These are phyloP conservation scores for Sinentomon sp. DNA, from an alignment of 2,888 invertebrate species.

Conservation along the genomic window DNA sequence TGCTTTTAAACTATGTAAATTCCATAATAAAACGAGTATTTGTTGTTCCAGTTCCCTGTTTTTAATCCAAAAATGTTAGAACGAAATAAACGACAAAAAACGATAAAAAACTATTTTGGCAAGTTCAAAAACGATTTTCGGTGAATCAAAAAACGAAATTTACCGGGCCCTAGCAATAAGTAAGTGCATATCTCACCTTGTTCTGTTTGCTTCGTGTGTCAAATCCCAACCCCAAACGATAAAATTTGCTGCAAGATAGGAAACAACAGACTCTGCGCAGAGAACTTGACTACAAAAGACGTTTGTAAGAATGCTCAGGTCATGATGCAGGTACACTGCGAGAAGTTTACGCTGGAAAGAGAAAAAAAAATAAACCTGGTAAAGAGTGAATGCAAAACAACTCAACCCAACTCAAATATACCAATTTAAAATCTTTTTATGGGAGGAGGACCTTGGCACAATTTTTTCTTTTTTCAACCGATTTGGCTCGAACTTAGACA, in stretches of 20 bases:
- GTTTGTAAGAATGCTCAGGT: conserved; percentile 75
- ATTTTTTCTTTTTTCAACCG: too few species aligned
- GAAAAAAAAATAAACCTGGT: conserved; percentile 11
- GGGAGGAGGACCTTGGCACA: too few species aligned
- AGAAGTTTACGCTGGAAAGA: conserved; percentile 54
- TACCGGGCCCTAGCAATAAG: too few species aligned
- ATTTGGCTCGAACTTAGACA: too few species aligned
- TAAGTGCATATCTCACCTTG: conserved; percentile 28
- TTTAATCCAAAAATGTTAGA: conserved; percentile 1
- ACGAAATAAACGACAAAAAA: neutral
- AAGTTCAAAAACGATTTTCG: neutral
- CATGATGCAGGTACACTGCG: conserved; percentile 88
- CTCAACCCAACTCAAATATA: too few species aligned
- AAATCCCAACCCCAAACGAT: conserved; percentile 93
- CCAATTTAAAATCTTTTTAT: too few species aligned
- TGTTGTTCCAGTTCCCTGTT: too few species aligned
- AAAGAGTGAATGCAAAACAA: neutral
- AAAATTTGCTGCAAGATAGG: conserved; percentile 66
- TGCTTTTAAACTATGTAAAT: too few species aligned
- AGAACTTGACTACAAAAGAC: conserved; percentile 88
- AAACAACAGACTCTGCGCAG: conserved; percentile 68
- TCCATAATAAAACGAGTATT: too few species aligned
- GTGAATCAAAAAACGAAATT: conserved; percentile 4
- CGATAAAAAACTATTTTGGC: neutral
- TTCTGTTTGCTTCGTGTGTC: conserved; percentile 58